Evolutionary conservation across 2,797 vertebrate genomes (phyloP), one percentile per base, ranked within the genome.

Genomic region (Leptodactylus fallax): DNA sequence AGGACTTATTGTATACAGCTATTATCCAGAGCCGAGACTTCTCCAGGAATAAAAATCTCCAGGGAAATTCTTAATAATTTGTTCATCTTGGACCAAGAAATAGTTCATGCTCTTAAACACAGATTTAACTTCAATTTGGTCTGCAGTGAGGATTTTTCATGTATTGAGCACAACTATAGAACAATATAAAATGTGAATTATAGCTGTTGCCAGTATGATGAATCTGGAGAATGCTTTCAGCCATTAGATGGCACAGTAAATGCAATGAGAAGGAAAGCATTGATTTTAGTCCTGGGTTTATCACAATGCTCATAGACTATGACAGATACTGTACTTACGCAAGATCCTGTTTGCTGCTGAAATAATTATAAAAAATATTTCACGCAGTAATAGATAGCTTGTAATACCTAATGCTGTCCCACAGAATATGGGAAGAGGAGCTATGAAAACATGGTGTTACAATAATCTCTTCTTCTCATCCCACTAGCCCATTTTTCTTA

Each of bases 181-280:
- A 80, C 78, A 80, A 61, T 80, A 61, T 80, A 74, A 74, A 74
- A 74, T 0, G 8, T 74, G 71, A 74, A 45, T 74, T 74, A 74
- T 74, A 12, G 78, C 78, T 45, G 56, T 60, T 60, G 78, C 25
- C 78, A 61, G 53, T 58, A 79, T 80, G 61, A 82, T 53, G 45
- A 63, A 82, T 82, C 61, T 53, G 63, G 56, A 53, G 56, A 61
- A 51, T 65, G 80, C 61, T 82, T 82, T n/a, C 45, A 53, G 60
- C 61, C n/a, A 67, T 82, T 53, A 82, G 80, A 49, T 82, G 36
- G 61, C 61, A 65, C 80, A 82, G 80, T 67, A 82, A 82, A 82
- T 65, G 47, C 60, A 53, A 27, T 55, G 51, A 82, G 80, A 82
- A 82, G 14, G 21, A 67, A 82, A 53, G 47, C 60, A 82, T 82